Base-by-base conservation (phyloP, 1,140 invertebrate genomes). In the Drosophila bifasciata region DNA sequence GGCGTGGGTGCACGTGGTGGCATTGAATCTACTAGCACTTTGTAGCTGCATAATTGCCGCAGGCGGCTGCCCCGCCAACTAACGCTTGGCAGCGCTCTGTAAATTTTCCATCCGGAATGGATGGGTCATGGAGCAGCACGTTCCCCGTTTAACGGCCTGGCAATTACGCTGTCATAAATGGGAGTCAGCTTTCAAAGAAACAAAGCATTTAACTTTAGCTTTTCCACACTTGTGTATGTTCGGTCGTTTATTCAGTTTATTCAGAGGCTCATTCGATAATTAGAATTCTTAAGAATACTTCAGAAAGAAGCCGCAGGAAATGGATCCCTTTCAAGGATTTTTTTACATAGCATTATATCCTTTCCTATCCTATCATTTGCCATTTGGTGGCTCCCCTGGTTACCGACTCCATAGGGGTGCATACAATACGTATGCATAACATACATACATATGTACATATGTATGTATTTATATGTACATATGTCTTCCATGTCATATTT, bases 111-210 rank as follows among this genome's bases (percentile, higher is more conserved):
- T 11, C 11, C 32, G 11, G 60, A 52, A 67, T 66, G 68, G 69
- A 72, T 52, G 46, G 17, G 36, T 23, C 32, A 23, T 39, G 44
- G 17, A 32, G n/a, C 32, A 64, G 40, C 17, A 44, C 25, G 16
- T 55, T 43, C 45, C 74, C 63, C 11, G 32, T 36, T 11, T 36
- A 76, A 69, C 69, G 62, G 67, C 49, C 39, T 40, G 48, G 67
- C 73, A 81, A 81, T 81, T 81, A 68, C 59, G 58, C 44, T 73
- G 73, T 77, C 78, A 72, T 81, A 81, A 81, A 64, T 63, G 78
- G 53, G 57, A 59, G 63, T 44, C 57, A 55, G 55, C 78, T 76
- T 71, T 72, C 75, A 80, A 70, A 76, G 52, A 76, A 80, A 67
- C 40, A 36, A 76, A 66, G 57, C 77, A 80, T 80, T 80, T 72